These are phyloP conservation scores for Centropristis striata DNA, from an alignment of 2,113 vertebrate genomes.

Conservation along the genomic window DNA sequence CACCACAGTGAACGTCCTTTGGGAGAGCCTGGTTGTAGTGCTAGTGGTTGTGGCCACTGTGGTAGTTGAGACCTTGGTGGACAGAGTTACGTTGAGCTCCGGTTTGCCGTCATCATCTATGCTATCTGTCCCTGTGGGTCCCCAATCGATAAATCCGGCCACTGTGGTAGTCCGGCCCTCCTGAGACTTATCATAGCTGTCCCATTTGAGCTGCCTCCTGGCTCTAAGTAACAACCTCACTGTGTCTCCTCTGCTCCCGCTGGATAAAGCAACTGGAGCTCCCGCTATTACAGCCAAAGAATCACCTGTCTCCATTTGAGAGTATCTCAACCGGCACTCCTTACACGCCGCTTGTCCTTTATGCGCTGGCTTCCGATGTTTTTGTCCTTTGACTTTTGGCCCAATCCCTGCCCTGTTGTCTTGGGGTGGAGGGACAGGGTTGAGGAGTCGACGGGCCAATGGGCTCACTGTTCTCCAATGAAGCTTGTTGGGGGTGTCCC, in stretches of 20 bases:
- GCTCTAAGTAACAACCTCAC: constrained; percentile 77
- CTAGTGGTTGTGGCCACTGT: constrained; percentile 78
- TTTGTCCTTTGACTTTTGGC: constrained; percentile 67
- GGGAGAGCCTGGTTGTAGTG: constrained; percentile 77
- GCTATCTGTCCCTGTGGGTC: constrained; percentile 84
- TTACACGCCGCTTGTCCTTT: constrained; percentile 74
- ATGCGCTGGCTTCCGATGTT: constrained; percentile 65
- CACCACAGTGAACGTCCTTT: constrained; percentile 81
- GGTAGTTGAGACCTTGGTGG: constrained; percentile 77
- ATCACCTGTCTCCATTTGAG: constrained; percentile 64
- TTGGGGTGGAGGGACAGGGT: constrained; percentile 68
- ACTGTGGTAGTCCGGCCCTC: constrained; percentile 86
- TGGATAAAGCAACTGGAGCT: constrained; percentile 63
- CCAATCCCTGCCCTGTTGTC: constrained; percentile 65
- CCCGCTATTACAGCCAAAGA: constrained; percentile 55
- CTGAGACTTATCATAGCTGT: constrained; percentile 79
- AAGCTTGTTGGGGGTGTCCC: constrained; percentile 79
- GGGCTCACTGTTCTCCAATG: constrained; percentile 84
- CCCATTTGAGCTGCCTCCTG: constrained; percentile 85
- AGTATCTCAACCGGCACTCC: constrained; percentile 74
- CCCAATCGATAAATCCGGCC: constrained; percentile 89
- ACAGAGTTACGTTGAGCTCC: constrained; percentile 75
- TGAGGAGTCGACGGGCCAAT: constrained; percentile 74
- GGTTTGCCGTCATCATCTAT: constrained; percentile 75
- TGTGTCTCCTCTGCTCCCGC: constrained; percentile 57